These are phyloP conservation scores for Lordiphosa fenestrarum DNA, from an alignment of 2,888 invertebrate genomes.

Conservation along the genomic window DNA sequence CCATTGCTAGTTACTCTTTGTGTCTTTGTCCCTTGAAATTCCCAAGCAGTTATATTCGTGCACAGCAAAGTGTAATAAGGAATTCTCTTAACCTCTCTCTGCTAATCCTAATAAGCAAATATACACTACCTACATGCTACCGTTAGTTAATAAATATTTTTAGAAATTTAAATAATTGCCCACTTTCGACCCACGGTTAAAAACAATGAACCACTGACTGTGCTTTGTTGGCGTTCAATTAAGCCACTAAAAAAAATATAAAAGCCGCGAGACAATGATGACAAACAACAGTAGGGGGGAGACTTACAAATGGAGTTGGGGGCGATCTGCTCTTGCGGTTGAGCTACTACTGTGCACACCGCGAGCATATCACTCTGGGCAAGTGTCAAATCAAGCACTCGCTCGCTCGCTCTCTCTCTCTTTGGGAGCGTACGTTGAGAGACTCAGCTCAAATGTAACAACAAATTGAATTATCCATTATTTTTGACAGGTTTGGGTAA, in stretches of 20 bases:
- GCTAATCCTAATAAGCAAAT: too few species aligned
- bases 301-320: constrained; percentile 7
- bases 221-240: constrained; percentile 52
- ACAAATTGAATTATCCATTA: constrained; percentile 3
- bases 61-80: too few species aligned
- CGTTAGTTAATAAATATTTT: too few species aligned
- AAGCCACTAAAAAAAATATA: constrained; percentile 39
- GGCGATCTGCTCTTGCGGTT: constrained; percentile 11
- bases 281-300: constrained; percentile 23
- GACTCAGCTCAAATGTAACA: constrained; percentile 25
- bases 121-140: too few species aligned
- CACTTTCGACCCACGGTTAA: constrained; percentile 38
- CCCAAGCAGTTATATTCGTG: too few species aligned
- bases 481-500: constrained; percentile 87
- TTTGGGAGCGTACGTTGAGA: not conserved
- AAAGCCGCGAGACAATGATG: constrained; percentile 40
- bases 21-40: too few species aligned
- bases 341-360: constrained; percentile 12
- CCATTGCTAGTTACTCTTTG: too few species aligned
- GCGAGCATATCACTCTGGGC: constrained; percentile 13
- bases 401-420: not conserved
- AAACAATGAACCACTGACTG: constrained; percentile 38
- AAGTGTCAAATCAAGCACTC: constrained; percentile 14
- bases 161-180: not conserved
- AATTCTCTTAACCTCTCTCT: too few species aligned